Conservation (phyloP, 2,113 vertebrate genomes). For the Gymnobelideus leadbeateri region DNA sequence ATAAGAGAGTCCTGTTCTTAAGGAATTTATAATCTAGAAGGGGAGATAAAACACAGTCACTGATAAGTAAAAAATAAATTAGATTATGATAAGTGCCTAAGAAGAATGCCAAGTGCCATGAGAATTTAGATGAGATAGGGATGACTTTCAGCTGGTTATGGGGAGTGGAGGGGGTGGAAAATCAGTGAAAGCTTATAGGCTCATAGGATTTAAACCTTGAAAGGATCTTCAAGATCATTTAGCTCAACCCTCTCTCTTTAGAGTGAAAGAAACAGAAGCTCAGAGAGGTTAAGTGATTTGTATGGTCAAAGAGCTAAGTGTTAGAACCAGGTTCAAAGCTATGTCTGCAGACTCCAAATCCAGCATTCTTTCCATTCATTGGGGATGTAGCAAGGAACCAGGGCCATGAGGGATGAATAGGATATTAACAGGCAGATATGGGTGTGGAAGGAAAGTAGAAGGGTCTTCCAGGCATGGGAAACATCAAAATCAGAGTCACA, state of each 20-base stretch:
- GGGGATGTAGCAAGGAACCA: background rate
- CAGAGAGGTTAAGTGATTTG: background rate
- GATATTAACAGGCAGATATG: background rate
- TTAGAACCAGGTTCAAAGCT: background rate
- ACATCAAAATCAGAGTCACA: background rate
- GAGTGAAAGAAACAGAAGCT: background rate
- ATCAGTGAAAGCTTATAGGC: background rate
- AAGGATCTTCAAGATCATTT: background rate
- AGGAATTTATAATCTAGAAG: background rate
- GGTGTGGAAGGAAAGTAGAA: background rate
- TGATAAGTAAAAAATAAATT: constrained; percentile 4
- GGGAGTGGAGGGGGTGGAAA: background rate
- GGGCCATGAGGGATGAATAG: background rate
- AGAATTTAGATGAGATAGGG: background rate
- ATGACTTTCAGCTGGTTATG: background rate
- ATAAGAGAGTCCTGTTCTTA: background rate
- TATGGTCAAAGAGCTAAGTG: background rate
- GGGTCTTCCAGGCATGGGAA: background rate
- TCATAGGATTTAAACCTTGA: background rate
- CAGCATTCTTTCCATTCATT: background rate
- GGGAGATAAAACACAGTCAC: background rate
- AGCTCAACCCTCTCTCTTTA: background rate
- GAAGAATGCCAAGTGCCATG: background rate
- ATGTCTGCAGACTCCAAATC: background rate
- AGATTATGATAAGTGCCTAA: background rate